phyloP scores from a whole-genome alignment of 2,113 vertebrate genomes.

The Saguinus imperator region DNA sequence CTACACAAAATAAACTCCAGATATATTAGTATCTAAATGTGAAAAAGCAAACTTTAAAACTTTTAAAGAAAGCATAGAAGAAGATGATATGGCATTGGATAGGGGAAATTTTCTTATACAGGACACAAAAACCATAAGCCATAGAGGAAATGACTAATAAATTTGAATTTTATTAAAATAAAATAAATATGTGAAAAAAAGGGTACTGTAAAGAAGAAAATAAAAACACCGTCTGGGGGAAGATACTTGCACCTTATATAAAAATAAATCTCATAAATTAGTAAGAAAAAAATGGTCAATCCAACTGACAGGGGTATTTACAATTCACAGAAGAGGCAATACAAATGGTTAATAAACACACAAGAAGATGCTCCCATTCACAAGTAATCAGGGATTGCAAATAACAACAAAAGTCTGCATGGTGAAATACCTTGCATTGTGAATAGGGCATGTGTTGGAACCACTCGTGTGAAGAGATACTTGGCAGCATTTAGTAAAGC shows the following conservation, averaged over 20 bases:
- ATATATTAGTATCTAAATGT: background rate
- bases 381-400: background rate
- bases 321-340: background rate
- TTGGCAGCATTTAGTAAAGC: background rate
- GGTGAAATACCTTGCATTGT: background rate
- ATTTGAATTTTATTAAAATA: background rate
- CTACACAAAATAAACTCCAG: background rate
- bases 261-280: background rate
- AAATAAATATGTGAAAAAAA: background rate
- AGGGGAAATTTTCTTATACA: background rate
- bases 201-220: background rate
- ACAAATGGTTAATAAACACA: background rate
- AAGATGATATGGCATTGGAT: background rate
- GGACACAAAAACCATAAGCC: background rate
- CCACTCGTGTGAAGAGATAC: background rate
- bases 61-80: background rate
- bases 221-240: background rate
- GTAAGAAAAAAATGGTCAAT: background rate
- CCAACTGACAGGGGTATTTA: background rate
- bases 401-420: background rate
- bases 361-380: background rate
- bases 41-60: background rate
- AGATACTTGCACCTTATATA: background rate
- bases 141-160: background rate
- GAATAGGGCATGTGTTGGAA: background rate